These are phyloP conservation scores for Tapirus terrestris DNA, from an alignment of 2,113 vertebrate species.

Conservation along the genomic window DNA sequence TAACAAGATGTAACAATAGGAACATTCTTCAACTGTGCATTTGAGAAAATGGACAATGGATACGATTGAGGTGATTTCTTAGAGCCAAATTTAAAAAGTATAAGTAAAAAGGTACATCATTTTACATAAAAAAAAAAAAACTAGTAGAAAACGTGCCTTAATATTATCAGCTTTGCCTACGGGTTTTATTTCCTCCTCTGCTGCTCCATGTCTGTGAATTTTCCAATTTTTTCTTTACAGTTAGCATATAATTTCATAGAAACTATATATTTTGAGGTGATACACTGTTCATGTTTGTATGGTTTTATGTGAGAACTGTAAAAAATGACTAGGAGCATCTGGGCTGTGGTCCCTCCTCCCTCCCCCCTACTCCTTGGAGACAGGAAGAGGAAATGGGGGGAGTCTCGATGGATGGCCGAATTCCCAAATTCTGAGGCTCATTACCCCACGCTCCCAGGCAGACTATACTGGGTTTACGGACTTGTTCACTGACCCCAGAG, in stretches of 20 bases:
- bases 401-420: not conserved
- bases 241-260: not conserved
- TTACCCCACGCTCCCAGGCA: not conserved
- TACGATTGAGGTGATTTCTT: not conserved
- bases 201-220: not conserved
- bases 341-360: conserved; percentile 14
- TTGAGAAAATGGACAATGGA: not conserved
- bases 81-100: not conserved
- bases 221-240: not conserved
- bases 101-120: not conserved
- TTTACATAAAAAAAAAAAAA: not conserved
- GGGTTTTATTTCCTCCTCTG: no score
- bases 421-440: not conserved
- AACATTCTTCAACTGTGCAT: not conserved
- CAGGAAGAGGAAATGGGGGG: conserved; percentile 27
- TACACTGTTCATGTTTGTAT: not conserved
- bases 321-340: not conserved
- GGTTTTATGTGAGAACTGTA: conserved; percentile 29
- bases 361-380: not conserved
- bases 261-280: not conserved
- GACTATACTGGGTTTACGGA: conserved; percentile 47
- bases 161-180: no score
- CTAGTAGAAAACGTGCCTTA: not conserved
- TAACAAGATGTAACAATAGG: not conserved
- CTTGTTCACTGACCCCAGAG: not conserved